A percentile compares a stretch with the other conserved stretches of the same genome.
These are phyloP conservation scores for Lepidocyrtoides sp. DNA, from an alignment of 2,888 invertebrate species.

Conservation along the genomic window DNA sequence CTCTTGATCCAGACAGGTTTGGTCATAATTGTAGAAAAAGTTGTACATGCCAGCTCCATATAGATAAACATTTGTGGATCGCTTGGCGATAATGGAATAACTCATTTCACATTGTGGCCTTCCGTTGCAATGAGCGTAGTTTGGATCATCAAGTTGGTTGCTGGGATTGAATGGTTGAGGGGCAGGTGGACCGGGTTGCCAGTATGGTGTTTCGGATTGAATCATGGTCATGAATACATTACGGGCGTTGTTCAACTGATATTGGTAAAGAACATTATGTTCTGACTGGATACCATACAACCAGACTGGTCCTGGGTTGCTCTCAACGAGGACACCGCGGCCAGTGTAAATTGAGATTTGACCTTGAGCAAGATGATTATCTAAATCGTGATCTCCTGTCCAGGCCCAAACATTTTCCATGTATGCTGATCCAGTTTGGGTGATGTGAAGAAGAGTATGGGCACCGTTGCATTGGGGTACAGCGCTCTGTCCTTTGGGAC, in stretches of 20 bases:
- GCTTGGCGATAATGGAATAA: conserved; percentile 74
- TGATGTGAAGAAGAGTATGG: conserved; percentile 82
- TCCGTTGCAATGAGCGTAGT: conserved; percentile 79
- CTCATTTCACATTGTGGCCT: conserved; percentile 74
- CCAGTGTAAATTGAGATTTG: conserved; percentile 83
- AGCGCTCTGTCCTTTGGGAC: conserved; percentile 63
- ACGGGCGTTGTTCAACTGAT: conserved; percentile 79
- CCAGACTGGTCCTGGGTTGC: conserved; percentile 83
- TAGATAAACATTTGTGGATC: conserved; percentile 79
- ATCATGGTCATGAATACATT: conserved; percentile 84
- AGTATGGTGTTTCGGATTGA: conserved; percentile 83
- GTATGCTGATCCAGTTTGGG: conserved; percentile 73
- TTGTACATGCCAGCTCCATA: conserved; percentile 85
- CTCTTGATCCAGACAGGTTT: conserved; percentile 82
- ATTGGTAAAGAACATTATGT: conserved; percentile 83
- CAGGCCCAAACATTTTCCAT: conserved; percentile 84
- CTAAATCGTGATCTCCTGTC: conserved; percentile 83
- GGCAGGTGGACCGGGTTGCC: conserved; percentile 83
- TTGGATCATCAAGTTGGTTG: conserved; percentile 76
- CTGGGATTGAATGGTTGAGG: conserved; percentile 80
- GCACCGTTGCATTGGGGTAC: conserved; percentile 74
- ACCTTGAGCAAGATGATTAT: conserved; percentile 80
- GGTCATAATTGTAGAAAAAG: conserved; percentile 83
- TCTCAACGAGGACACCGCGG: conserved; percentile 82
- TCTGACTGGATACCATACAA: conserved; percentile 83